A percentile compares a stretch with the other conserved stretches of the same genome.
These are phyloP conservation scores for Drosophila vallismaia DNA, from an alignment of 2,888 invertebrate species.

Conservation along the genomic window DNA sequence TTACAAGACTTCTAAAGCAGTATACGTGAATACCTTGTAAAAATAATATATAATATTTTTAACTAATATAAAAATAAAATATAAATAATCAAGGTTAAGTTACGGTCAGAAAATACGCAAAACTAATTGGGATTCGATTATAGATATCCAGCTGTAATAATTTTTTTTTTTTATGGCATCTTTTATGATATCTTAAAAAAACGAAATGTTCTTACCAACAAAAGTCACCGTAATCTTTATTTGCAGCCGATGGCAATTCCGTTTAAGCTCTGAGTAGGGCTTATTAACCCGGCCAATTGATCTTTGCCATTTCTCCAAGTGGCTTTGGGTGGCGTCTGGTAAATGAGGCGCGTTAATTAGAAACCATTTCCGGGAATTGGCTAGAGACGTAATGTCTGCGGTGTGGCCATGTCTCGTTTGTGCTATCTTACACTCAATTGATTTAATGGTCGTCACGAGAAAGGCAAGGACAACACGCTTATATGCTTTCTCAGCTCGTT, in stretches of 20 bases:
- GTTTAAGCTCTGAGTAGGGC: slow-evolving; percentile 8
- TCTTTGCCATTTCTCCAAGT: slow-evolving; percentile 22
- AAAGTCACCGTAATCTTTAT: background rate
- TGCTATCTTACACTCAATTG: slow-evolving; percentile 78
- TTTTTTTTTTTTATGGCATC: too few relatives aligned
- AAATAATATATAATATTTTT: too few relatives aligned
- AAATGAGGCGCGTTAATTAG: slow-evolving; percentile 76
- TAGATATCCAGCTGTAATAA: too few relatives aligned
- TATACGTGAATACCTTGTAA: too few relatives aligned
- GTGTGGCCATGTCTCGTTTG: slow-evolving; percentile 49
- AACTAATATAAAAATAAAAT: too few relatives aligned
- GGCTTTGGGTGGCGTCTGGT: slow-evolving; percentile 43
- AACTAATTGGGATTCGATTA: too few relatives aligned
- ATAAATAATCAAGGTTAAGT: too few relatives aligned
- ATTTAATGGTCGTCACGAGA: slow-evolving; percentile 63
- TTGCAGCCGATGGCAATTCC: too few relatives aligned
- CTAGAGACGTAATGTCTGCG: slow-evolving; percentile 34
- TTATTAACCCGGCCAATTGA: slow-evolving; percentile 9
- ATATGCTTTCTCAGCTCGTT: slow-evolving; percentile 24
- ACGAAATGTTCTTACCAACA: too few relatives aligned
- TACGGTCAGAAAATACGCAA: too few relatives aligned
- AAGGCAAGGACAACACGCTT: slow-evolving; percentile 13
- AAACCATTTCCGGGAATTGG: slow-evolving; percentile 53
- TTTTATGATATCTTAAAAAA: too few relatives aligned
- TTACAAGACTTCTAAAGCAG: too few relatives aligned